Evolutionary conservation across 2,888 invertebrate genomes (phyloP), one percentile per base, ranked within the genome.

Genomic region (Notodonta ziczac): DNA sequence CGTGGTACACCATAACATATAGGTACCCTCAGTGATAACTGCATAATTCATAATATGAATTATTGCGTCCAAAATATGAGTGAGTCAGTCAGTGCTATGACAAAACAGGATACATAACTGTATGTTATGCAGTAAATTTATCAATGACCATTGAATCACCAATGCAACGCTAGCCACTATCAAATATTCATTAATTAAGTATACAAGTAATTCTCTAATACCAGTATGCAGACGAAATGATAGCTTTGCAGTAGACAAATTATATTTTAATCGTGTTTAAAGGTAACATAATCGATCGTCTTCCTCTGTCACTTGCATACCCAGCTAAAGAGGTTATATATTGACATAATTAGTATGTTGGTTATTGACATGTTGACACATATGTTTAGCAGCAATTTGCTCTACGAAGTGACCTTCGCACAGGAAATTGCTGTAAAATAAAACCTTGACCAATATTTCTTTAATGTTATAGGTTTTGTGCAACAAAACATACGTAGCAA

Each of bases 401-500:
- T 24, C 1, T 24, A 2, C 24, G 24, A 24, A 24, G 24, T 24
- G 24, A 24, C 24, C 24, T 62, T 63, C 63, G 58, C 62, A 58
- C 62, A 58, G 50, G 56, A 67, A 54, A 64, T 40, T 16, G 50
- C 55, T 57, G 67, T 24, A 3, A 4, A 59, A 62, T 65, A 68
- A 61, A 59, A 65, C 84, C 83, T 81, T 83, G 83, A 74, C 82
- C 77, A 67, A 73, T 66, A 78, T 77, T 72, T 74, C 72, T 74
- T 77, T 73, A 66, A 70, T 70, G 57, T 71, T 67, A 66, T 73
- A 76, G 71, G 73, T 75, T 72, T 71, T 72, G 13, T 52, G 6
- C 52, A 13, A 52, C 24, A 24, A 70, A 69, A 74, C 66, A 69
- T 13, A 76, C 61, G 48, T 35, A 53, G 39, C 39, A 12, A 63